Percentiles rank a stretch among this genome's conserved stretches.
Evolutionary conservation across 2,113 vertebrate genomes (phyloP).

Genomic region (Thalassarche chlororhynchos): DNA sequence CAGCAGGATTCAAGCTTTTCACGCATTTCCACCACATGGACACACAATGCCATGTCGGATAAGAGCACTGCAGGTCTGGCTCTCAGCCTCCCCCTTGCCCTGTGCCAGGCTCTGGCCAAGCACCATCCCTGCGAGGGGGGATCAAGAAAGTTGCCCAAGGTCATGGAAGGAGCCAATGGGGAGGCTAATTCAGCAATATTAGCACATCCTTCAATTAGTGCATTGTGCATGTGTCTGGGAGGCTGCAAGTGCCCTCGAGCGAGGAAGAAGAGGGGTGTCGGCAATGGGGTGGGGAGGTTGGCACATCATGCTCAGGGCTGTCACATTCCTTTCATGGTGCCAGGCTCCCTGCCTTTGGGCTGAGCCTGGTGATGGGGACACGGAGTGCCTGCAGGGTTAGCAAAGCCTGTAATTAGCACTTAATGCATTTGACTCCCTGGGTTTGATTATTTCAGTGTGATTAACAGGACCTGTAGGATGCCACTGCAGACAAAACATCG

Average conservation of each 20-base stretch:
- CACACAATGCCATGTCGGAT: fast-evolving
- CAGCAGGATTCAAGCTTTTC: not conserved
- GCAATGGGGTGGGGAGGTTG: not conserved
- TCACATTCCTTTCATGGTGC: not conserved
- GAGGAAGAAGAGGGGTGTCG: not conserved
- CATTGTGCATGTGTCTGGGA: not conserved
- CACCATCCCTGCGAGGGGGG: not conserved
- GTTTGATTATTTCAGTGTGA: slow-evolving; percentile 21
- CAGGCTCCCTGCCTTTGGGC: not conserved
- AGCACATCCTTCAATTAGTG: not conserved
- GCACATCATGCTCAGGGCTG: not conserved
- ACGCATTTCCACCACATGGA: not conserved
- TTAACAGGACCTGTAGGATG: not conserved
- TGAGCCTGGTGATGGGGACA: not conserved
- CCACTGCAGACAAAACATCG: not conserved
- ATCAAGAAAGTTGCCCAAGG: not conserved
- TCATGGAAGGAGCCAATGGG: not conserved
- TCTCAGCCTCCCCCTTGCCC: not conserved
- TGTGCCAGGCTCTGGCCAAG: not conserved
- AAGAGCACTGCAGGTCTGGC: not conserved
- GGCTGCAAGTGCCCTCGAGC: fast-evolving
- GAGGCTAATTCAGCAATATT: not conserved
- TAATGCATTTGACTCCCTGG: not conserved
- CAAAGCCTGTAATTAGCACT: not conserved
- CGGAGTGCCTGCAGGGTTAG: not conserved